phyloP scores from a whole-genome alignment of 2,113 vertebrate species.

The Dasyprocta punctata region DNA sequence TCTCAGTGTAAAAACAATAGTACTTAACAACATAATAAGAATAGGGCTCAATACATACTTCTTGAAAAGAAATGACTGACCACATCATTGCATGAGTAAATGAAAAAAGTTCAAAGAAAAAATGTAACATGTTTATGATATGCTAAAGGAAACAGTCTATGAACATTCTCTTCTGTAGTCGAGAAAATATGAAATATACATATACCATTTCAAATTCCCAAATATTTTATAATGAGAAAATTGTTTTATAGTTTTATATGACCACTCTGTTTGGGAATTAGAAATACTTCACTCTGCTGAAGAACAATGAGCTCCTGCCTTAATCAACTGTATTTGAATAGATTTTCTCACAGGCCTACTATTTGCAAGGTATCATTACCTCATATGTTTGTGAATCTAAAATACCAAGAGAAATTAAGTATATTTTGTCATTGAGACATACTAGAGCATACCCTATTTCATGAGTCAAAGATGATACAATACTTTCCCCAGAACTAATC shows the following conservation, averaged over 20 bases:
- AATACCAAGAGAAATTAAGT: background rate
- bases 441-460: background rate
- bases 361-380: background rate
- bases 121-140: background rate
- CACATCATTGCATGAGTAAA: background rate
- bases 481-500: background rate
- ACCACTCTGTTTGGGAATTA: background rate
- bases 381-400: background rate
- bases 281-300: background rate
- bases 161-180: background rate
- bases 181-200: constrained; percentile 44
- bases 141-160: background rate
- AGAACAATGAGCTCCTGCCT: background rate
- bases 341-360: background rate
- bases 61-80: background rate
- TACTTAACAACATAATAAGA: background rate
- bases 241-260: background rate
- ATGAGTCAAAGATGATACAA: background rate
- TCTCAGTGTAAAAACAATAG: background rate
- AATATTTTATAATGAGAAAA: background rate
- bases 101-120: background rate
- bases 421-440: background rate
- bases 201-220: background rate
- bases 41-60: background rate
- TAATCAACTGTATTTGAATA: constrained; percentile 9